Conservation (phyloP, 2,888 invertebrate species). For the Microchrysa polita region DNA sequence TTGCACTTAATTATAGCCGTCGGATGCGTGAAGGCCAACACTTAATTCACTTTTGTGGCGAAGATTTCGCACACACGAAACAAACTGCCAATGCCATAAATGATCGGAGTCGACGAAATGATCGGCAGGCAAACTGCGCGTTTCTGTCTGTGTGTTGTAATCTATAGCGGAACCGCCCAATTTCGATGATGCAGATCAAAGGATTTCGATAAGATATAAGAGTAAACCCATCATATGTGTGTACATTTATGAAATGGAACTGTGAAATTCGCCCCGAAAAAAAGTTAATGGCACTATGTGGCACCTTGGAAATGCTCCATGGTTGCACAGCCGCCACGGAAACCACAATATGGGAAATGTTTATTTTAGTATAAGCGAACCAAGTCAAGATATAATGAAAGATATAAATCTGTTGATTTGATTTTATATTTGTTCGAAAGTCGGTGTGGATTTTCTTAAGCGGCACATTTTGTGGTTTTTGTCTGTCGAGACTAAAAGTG, state of each 20-base stretch:
- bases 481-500: background rate
- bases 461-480: constrained; percentile 32
- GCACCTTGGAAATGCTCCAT: background rate
- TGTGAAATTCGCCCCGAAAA: background rate
- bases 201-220: constrained; percentile 31
- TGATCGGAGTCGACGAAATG: constrained; percentile 32
- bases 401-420: constrained; percentile 21
- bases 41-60: constrained; percentile 42
- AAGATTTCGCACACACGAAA: constrained; percentile 34
- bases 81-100: constrained; percentile 3
- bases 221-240: background rate
- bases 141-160: too few relatives aligned
- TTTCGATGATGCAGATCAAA: constrained; percentile 31
- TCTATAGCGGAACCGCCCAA: constrained; percentile 30
- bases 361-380: background rate
- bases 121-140: constrained; percentile 20
- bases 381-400: constrained; percentile 8
- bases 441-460: constrained; percentile 2
- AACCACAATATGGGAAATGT: constrained; percentile 16
- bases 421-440: background rate
- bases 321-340: too few relatives aligned
- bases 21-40: constrained; percentile 41
- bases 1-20: constrained; percentile 32
- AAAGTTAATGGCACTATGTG: background rate
- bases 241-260: background rate